These are phyloP conservation scores for Neoitamus cyanurus DNA, from an alignment of 2,888 invertebrate species.

Conservation along the genomic window DNA sequence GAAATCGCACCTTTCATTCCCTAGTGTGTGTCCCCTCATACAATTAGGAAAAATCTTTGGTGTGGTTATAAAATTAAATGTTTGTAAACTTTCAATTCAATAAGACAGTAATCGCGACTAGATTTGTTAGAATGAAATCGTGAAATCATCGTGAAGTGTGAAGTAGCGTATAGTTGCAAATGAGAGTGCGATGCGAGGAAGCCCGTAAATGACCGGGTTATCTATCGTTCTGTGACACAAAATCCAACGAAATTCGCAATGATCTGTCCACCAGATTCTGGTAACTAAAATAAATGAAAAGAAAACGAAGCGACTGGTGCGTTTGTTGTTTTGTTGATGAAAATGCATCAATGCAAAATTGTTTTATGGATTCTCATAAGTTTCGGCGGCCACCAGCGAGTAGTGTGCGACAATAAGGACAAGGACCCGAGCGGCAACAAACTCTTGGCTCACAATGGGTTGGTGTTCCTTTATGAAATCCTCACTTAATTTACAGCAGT, in stretches of 20 bases:
- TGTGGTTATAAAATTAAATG: conserved; percentile 42
- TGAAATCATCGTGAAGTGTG: not conserved
- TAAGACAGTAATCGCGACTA: conserved; percentile 4
- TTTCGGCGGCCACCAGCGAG: conserved; percentile 32
- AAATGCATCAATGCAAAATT: conserved; percentile 47
- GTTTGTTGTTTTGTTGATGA: conserved; percentile 37
- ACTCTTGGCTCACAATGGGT: conserved; percentile 22
- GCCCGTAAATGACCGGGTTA: conserved; percentile 19
- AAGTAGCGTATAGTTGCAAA: not conserved
- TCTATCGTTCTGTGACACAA: conserved; percentile 24
- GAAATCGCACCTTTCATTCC: conserved; percentile 15
- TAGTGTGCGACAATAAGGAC: conserved; percentile 32
- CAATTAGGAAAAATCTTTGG: conserved; percentile 36
- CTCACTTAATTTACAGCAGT: not conserved
- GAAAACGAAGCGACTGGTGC: not conserved
- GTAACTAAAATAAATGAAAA: conserved; percentile 24
- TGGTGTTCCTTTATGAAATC: conserved; percentile 16
- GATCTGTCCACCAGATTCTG: conserved; percentile 10
- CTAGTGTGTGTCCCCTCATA: conserved; percentile 33
- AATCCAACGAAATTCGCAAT: not conserved
- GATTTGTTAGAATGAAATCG: not conserved
- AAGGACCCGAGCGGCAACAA: conserved; percentile 5
- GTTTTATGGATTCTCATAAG: conserved; percentile 48
- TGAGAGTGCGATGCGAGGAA: not conserved
- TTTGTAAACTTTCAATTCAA: conserved; percentile 33